Conservation (phyloP, 2,797 vertebrate genomes). For the Cyclopterus lumpus region DNA sequence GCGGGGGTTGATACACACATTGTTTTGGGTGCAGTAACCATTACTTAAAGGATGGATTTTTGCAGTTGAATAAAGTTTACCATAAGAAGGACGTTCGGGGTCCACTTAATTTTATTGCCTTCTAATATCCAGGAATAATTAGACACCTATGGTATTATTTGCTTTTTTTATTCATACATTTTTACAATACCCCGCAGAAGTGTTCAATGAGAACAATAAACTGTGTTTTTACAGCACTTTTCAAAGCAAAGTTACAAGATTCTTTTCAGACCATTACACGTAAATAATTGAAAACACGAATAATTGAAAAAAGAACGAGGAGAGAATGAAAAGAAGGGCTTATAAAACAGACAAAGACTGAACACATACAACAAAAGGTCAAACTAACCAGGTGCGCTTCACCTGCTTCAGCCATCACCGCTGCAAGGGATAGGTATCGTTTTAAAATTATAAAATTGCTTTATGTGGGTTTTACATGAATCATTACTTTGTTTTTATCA, state of each 20-base stretch:
- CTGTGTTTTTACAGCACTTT: conserved; percentile 1
- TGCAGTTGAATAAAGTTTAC: conserved; percentile 37
- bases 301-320: neutral
- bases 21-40: conserved; percentile 41
- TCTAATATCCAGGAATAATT: conserved; percentile 29
- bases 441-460: no score
- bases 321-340: neutral
- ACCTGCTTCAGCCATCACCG: neutral
- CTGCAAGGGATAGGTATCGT: neutral
- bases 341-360: neutral
- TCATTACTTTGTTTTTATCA: conserved; percentile 6
- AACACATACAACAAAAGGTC: neutral
- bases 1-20: conserved; percentile 32
- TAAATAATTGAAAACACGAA: neutral
- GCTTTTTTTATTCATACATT: conserved; percentile 14
- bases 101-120: conserved; percentile 29
- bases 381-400: neutral
- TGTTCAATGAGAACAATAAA: conserved; percentile 8
- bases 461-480: neutral
- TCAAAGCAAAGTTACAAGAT: conserved; percentile 13
- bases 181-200: conserved; percentile 6
- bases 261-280: conserved; percentile 5
- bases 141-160: neutral
- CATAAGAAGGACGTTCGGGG: conserved; percentile 22
- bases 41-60: conserved; percentile 46